Conservation (phyloP, 2,888 invertebrate genomes). For the Deilephila elpenor region DNA sequence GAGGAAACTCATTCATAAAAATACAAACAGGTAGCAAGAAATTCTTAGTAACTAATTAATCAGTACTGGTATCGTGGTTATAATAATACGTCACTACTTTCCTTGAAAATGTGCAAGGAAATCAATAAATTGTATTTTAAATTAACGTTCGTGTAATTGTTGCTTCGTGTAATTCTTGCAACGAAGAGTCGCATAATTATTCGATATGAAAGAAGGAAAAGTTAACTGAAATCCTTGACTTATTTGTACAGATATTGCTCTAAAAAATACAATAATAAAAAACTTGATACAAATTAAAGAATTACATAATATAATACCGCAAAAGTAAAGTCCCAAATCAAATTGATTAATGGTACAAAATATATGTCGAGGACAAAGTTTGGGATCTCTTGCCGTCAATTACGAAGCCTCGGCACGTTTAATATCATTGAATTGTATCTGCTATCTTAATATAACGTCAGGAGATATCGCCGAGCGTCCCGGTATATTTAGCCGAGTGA, state of each 20-base stretch:
- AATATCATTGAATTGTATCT: slow-evolving; percentile 32
- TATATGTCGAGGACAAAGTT: neutral
- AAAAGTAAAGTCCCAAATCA: too few species aligned
- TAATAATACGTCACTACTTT: neutral
- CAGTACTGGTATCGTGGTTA: neutral
- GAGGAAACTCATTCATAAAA: slow-evolving; percentile 3
- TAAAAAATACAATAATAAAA: too few species aligned
- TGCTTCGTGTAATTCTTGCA: too few species aligned
- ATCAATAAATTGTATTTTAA: neutral
- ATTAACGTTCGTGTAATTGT: neutral
- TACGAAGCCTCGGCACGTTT: slow-evolving; percentile 15
- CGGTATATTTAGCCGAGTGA: slow-evolving; percentile 39
- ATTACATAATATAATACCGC: too few species aligned
- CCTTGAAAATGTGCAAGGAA: slow-evolving; percentile 9
- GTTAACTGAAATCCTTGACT: neutral
- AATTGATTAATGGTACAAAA: neutral
- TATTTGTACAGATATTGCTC: neutral
- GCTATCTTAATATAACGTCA: slow-evolving; percentile 34
- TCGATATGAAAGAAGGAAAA: neutral
- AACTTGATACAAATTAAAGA: too few species aligned
- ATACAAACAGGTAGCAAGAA: neutral
- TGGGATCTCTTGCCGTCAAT: slow-evolving; percentile 7
- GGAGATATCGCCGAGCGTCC: slow-evolving; percentile 29
- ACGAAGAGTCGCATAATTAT: neutral
- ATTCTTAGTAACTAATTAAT: neutral